These are phyloP conservation scores for Emys orbicularis DNA, from an alignment of 2,797 vertebrate genomes.

Conservation along the genomic window DNA sequence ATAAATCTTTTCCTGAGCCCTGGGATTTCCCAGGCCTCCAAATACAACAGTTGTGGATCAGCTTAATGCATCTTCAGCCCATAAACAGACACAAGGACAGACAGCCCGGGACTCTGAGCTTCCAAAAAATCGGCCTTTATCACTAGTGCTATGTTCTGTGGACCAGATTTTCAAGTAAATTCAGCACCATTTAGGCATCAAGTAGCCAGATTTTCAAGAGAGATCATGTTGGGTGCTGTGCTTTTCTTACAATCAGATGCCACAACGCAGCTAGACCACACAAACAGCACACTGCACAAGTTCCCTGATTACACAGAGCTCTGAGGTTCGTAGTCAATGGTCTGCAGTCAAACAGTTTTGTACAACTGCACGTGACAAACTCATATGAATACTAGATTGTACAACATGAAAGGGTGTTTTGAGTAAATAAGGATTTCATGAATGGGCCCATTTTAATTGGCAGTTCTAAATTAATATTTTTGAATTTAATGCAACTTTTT, in stretches of 20 bases:
- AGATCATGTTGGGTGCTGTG: not conserved
- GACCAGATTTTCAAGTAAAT: not conserved
- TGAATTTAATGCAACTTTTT: not conserved
- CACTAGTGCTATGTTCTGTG: not conserved
- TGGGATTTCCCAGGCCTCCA: not conserved
- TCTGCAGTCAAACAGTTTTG: not conserved
- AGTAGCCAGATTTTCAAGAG: not conserved
- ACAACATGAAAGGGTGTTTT: not conserved
- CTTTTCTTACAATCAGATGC: not conserved
- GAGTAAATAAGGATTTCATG: not conserved
- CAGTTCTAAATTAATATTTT: not conserved
- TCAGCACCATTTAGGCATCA: not conserved
- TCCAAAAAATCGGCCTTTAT: not conserved
- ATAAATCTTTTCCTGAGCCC: not conserved
- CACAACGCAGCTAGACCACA: not conserved
- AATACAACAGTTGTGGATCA: not conserved
- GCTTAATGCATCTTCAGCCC: not conserved
- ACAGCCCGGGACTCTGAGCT: not conserved
- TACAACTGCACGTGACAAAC: not conserved
- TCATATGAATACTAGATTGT: not conserved
- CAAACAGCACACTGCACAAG: not conserved
- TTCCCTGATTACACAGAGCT: not conserved
- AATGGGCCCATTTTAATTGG: not conserved
- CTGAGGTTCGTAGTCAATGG: not conserved
- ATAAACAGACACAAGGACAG: not conserved